Base-by-base conservation (phyloP, 2,113 vertebrate species). In the Tyto alba region DNA sequence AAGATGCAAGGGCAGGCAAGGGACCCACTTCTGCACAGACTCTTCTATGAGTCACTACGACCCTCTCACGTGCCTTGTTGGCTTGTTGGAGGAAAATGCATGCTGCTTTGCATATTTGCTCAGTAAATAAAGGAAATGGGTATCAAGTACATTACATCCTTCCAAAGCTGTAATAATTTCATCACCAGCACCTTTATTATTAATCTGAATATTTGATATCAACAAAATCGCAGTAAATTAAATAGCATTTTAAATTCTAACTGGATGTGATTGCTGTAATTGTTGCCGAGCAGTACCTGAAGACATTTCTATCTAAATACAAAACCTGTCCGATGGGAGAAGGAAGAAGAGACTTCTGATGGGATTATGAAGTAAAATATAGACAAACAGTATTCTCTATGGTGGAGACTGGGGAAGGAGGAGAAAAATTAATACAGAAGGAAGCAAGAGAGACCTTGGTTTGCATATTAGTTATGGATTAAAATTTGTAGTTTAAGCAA, bases 401-500 rank as follows among this genome's bases (percentile, higher is more conserved):
- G 2, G 1, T 53, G 78, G 36, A 88, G 57, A n/a, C 25, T 41
- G 23, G 20, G 32, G 25, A 62, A 77, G 19, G 30, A 87, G 48
- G 18, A 90, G 48, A 55, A 27, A 7, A 57, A 88, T 56, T 86
- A 34, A 83, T 43, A 59, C 59, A 69, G 67, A 78, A 72, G 22
- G 22, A 63, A 56, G 36, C 22, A n/a, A n/a, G 43, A 60, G 41
- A 88, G 26, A 12, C 10, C 1, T 67, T 80, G 59, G 16, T 80
- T 79, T 25, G 15, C 38, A 20, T 86, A 45, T 57, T 83, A 92
- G 88, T 80, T 95, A 74, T 71, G 52, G 68, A 67, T 89, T 80
- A 55, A 78, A 85, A 48, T 36, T 47, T 85, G 25, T 81, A 53
- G 13, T 88, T 87, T 78, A 75, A 85, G 43, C 48, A 81, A 21